A percentile compares a stretch with the other conserved stretches of the same genome.
phyloP scores from a whole-genome alignment of 2,888 invertebrate genomes.

The Ophion ventricosus region DNA sequence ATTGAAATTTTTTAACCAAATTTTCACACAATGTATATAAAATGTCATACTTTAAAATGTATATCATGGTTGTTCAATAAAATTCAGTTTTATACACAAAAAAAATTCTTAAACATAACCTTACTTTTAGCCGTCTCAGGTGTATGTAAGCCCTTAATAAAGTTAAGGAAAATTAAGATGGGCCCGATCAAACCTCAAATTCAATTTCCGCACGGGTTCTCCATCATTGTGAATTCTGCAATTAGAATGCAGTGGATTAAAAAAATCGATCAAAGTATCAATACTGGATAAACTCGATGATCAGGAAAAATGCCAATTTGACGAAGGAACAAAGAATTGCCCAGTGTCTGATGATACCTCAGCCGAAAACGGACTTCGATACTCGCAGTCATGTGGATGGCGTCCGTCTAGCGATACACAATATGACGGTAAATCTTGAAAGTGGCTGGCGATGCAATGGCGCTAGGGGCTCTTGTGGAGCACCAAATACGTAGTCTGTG shows the following conservation, averaged over 20 bases:
- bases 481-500: background rate
- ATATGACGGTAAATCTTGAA: conserved; percentile 10
- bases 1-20: no score
- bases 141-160: no score
- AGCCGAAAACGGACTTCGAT: background rate
- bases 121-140: no score
- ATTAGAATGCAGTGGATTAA: background rate
- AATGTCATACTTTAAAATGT: no score
- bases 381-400: background rate
- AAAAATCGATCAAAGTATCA: background rate
- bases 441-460: conserved; percentile 49
- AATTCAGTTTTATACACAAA: no score
- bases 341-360: background rate
- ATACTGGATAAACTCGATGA: no score
- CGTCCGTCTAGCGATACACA: background rate
- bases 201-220: background rate
- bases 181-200: no score
- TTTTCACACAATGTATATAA: no score
- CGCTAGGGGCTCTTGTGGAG: conserved; percentile 11
- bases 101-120: no score
- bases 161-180: no score
- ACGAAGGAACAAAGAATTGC: background rate
- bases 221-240: conserved; percentile 8
- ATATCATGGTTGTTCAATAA: no score
- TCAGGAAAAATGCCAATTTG: background rate